Evolutionary conservation across 2,888 invertebrate genomes (phyloP).

Genomic region (Homarus gammarus): DNA sequence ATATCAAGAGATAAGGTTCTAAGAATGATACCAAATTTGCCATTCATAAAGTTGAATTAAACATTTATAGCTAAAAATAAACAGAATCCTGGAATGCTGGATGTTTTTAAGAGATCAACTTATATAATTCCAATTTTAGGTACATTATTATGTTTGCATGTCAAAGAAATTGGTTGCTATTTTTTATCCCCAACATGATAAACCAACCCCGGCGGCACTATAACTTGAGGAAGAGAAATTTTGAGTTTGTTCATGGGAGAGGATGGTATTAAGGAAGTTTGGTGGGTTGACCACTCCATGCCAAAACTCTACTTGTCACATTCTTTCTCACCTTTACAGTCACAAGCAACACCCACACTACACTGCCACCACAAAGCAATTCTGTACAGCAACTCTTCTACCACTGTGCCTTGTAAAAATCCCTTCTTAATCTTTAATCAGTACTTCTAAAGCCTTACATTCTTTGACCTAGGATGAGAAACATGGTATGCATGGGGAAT

Average conservation of each 20-base stretch:
- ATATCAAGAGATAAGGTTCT: background rate
- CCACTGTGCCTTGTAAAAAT: slow-evolving; percentile 51
- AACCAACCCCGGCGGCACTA: background rate
- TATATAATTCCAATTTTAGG: too few relatives aligned
- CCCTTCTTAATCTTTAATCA: slow-evolving; percentile 43
- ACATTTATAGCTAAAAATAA: too few relatives aligned
- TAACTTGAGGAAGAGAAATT: slow-evolving; percentile 34
- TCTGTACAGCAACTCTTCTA: slow-evolving; percentile 56
- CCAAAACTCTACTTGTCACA: slow-evolving; percentile 33
- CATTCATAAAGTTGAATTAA: too few relatives aligned
- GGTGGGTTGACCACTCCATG: slow-evolving; percentile 40
- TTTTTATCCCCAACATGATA: too few relatives aligned
- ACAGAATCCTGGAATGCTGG: too few relatives aligned
- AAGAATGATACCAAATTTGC: background rate
- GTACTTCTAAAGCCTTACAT: slow-evolving; percentile 62
- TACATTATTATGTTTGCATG: too few relatives aligned
- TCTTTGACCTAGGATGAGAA: slow-evolving; percentile 53
- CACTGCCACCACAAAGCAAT: slow-evolving; percentile 62
- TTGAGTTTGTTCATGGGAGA: slow-evolving; percentile 29
- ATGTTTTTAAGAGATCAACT: too few relatives aligned
- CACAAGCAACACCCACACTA: slow-evolving; percentile 63
- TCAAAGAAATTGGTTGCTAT: too few relatives aligned
- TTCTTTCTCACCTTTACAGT: slow-evolving; percentile 54
- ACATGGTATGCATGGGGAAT: slow-evolving; percentile 44
- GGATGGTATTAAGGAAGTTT: slow-evolving; percentile 48